Percentiles rank a stretch among this genome's conserved stretches.
Conservation (phyloP, 2,888 invertebrate species). For the Selenia dentaria region DNA sequence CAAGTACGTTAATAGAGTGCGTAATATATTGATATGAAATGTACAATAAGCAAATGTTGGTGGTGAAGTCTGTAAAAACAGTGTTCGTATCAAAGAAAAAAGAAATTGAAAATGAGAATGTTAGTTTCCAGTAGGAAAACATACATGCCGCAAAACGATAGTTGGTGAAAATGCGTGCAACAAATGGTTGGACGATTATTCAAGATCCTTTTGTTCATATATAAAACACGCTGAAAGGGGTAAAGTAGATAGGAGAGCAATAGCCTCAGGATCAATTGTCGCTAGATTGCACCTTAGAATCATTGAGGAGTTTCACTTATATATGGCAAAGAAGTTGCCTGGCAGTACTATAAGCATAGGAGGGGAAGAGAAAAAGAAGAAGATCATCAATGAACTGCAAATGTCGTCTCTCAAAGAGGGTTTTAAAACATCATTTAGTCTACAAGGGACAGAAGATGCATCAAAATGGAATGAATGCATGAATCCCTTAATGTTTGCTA, state of each 20-base stretch:
- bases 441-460: neutral
- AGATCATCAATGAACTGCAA: neutral
- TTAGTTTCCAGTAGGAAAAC: no score
- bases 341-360: slow-evolving; percentile 8
- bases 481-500: neutral
- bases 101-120: neutral
- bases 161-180: neutral
- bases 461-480: neutral
- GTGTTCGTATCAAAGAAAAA: neutral
- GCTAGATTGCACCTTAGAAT: neutral
- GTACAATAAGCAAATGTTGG: neutral
- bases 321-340: neutral
- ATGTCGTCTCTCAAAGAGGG: neutral
- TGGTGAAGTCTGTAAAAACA: neutral
- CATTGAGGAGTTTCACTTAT: neutral
- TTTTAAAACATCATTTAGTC: neutral
- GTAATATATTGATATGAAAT: neutral
- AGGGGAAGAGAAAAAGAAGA: slow-evolving; percentile 5
- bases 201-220: neutral
- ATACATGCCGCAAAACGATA: no score
- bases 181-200: neutral
- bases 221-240: neutral
- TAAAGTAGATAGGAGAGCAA: neutral
- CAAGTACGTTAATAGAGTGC: neutral
- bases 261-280: neutral